Base-by-base conservation (phyloP, 2,888 invertebrate species). In the Brenthis hecate region DNA sequence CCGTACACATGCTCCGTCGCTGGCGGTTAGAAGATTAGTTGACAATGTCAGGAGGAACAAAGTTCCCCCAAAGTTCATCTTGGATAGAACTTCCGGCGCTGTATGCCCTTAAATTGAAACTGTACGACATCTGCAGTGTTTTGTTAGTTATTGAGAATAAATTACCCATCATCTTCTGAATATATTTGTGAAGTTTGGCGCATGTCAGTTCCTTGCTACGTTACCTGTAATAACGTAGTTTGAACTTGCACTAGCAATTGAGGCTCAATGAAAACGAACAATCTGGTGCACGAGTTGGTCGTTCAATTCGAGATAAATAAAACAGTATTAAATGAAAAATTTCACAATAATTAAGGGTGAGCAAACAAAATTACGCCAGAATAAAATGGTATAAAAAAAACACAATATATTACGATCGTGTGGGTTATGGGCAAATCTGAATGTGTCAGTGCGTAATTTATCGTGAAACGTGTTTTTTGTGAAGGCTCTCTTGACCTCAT, bases 371-470 rank as follows among this genome's bases (percentile, higher is more conserved):
- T 47, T 55, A 50, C 47, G 28, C 6, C 28, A 51, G 36, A 61
- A 65, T 58, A 72, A 74, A 71, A 81, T 80, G 83, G 83, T 77
- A 82, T 11, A 36, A 36, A 80, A 83, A 86, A 86, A 83, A 88
- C 83, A 85, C 86, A 86, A 90, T 90, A 89, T 88, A 89, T 89
- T 87, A 86, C 86, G 86, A 85, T 83, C 89, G 87, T 87, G 90
- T 87, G 85, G 83, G 88, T 91, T 89, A 90, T 88, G 89, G 88
- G 81, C 82, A 87, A 90, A 89, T 92, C 91, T 92, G 92, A 91
- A 89, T 91, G 91, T 91, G 92, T 92, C 92, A 91, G 90, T 91
- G 88, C 86, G 89, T 90, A 91, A 92, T 92, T 92, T 92, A 92
- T 91, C 83, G 87, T 80, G 82, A 85, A 86, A 85, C 85, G 88